These are phyloP conservation scores for Lysandra coridon DNA, from an alignment of 2,888 invertebrate species.

Conservation along the genomic window DNA sequence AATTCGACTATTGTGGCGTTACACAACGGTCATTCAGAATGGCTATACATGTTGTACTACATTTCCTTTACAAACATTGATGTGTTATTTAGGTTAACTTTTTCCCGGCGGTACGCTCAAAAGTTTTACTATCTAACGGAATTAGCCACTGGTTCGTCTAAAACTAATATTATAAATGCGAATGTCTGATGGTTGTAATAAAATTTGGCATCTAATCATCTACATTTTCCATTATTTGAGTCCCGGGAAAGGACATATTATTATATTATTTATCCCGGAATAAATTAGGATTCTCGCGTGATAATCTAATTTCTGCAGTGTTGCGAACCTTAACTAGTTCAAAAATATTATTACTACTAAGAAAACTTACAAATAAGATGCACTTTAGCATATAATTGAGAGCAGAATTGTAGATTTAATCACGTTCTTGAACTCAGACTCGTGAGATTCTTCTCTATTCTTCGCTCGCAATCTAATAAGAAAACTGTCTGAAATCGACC, in stretches of 20 bases:
- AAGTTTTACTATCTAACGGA: neutral
- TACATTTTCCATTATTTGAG: too few relatives aligned
- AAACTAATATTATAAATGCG: neutral
- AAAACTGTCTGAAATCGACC: slow-evolving; percentile 6
- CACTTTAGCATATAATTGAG: neutral
- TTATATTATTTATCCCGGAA: too few relatives aligned
- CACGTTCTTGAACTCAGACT: neutral
- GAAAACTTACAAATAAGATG: neutral
- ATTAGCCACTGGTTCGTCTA: neutral
- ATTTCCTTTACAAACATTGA: slow-evolving; percentile 16
- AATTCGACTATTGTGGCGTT: slow-evolving; percentile 57
- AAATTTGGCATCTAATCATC: too few relatives aligned
- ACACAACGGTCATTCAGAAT: slow-evolving; percentile 62
- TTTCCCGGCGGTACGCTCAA: neutral
- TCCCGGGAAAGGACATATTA: too few relatives aligned
- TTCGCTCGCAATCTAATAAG: neutral
- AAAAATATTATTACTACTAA: neutral
- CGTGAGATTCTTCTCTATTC: neutral
- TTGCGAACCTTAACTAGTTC: too few relatives aligned
- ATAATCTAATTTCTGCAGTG: too few relatives aligned
- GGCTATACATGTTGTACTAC: slow-evolving; percentile 14
- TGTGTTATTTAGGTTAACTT: neutral
- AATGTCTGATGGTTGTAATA: neutral
- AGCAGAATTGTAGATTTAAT: neutral
- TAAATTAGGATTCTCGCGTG: too few relatives aligned